Evolutionary conservation across 2,797 vertebrate genomes (phyloP), one percentile per base, ranked within the genome.

Genomic region (Thaleichthys pacificus): DNA sequence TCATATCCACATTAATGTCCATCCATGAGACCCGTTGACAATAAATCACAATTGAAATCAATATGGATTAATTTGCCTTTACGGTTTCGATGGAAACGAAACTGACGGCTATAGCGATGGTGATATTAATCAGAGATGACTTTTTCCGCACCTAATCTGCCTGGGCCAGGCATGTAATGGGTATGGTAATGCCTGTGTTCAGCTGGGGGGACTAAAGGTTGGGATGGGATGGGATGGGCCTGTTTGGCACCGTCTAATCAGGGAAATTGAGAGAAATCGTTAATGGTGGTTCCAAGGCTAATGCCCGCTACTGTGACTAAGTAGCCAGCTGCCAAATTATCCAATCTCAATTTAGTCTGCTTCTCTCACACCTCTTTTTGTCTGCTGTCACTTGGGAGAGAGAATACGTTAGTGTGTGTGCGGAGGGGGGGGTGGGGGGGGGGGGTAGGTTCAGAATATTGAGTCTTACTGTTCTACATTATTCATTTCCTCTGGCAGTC

Each of bases 401-500:
- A 35, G 61, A 19, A 19, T 35, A 32, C 5, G 26, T 32, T 5
- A 17, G 61, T 66, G 63, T 66, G 35, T 47, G 63, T 66, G 35
- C 42, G 32, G 32, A 32, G 30, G 32, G 6, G 32, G 0, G 32
- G 22, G 63, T 15, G 38, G 22, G n/a, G 32, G 22, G 63, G 22
- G 38, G 22, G n/a, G 4, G 63, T 47, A 47, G 4, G 63, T 47
- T 26, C 9, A 32, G 58, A 19, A 73, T 73, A 47, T 19, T 28
- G 56, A 38, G 30, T 21, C n/a, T 28, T 68, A 61, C 17, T 12
- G 56, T 21, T 26, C 57, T 60, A 56, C 26, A 58, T 60, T 77
- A 32, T 77, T 77, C 71, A 66, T 72, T 82, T 67, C 70, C 66
- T 72, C n/a, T 68, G 22, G n/a, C 30, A 69, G 56, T 67, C 63